Percentiles rank a stretch among this genome's conserved stretches.
These are phyloP conservation scores for Junco hyemalis DNA, from an alignment of 2,113 vertebrate species.

Conservation along the genomic window DNA sequence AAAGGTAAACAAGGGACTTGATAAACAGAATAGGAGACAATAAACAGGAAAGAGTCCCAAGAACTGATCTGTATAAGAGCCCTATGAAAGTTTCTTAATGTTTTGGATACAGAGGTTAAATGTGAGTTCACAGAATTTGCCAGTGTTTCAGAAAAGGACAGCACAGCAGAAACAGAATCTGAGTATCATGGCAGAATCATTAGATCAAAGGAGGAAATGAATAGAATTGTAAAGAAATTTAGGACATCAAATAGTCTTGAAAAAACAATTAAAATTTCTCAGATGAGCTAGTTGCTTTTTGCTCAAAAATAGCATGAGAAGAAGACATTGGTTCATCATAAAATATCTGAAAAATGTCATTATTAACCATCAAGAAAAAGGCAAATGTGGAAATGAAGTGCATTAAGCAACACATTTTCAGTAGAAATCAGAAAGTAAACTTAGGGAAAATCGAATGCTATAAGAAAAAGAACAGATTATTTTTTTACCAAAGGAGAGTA, in stretches of 20 bases:
- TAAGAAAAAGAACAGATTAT: background rate
- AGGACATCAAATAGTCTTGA: background rate
- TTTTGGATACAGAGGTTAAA: background rate
- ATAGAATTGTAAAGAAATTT: background rate
- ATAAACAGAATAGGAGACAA: background rate
- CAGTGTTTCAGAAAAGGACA: background rate
- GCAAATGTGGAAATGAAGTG: background rate
- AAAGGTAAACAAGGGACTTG: background rate
- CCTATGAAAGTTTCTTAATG: background rate
- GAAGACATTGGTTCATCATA: background rate
- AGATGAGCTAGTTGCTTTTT: background rate
- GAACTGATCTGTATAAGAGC: background rate
- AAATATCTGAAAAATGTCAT: background rate
- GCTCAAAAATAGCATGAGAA: fast-evolving
- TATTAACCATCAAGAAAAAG: background rate
- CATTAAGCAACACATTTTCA: background rate
- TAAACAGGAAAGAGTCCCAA: background rate
- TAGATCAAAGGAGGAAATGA: background rate
- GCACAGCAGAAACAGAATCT: background rate
- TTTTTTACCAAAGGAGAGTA: background rate
- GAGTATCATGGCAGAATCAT: background rate
- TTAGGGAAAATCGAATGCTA: background rate
- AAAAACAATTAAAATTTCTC: background rate
- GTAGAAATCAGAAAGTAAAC: background rate
- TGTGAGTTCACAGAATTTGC: background rate